These are phyloP conservation scores for Helogale parvula DNA, from an alignment of 2,113 vertebrate species.

Conservation along the genomic window DNA sequence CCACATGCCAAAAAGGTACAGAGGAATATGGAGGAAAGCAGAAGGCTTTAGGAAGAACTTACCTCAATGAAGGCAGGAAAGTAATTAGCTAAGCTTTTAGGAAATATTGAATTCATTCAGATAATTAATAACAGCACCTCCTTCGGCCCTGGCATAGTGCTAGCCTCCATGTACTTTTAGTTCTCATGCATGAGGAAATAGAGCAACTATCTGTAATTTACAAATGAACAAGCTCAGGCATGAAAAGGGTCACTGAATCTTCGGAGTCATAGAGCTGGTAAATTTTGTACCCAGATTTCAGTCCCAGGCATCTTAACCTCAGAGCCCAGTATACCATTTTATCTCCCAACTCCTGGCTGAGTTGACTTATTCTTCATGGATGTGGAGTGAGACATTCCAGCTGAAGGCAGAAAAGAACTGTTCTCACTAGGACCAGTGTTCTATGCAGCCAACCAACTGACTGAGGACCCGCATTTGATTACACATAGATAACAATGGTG, in stretches of 20 bases:
- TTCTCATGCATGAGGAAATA: slow-evolving; percentile 1
- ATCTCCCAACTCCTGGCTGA: neutral
- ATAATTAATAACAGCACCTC: slow-evolving; percentile 24
- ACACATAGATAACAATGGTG: neutral
- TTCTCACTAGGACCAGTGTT: neutral
- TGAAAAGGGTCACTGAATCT: slow-evolving; percentile 31
- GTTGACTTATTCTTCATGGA: neutral
- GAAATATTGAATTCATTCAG: slow-evolving; percentile 44
- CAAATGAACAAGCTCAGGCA: neutral
- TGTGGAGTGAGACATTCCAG: neutral
- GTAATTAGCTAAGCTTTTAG: slow-evolving; percentile 31
- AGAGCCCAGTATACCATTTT: neutral
- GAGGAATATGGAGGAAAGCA: neutral
- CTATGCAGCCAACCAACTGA: neutral
- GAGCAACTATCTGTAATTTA: slow-evolving; percentile 51
- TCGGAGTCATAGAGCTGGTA: neutral
- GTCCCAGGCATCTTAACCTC: neutral
- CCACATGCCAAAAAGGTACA: neutral
- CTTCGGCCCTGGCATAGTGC: neutral
- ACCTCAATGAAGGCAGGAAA: neutral
- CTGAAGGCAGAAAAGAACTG: neutral
- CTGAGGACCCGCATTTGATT: neutral
- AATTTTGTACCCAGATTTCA: neutral
- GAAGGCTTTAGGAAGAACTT: neutral
- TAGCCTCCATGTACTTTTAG: neutral